These are phyloP conservation scores for Drosophila suzukii DNA, from an alignment of 1,140 invertebrate species.

Conservation along the genomic window DNA sequence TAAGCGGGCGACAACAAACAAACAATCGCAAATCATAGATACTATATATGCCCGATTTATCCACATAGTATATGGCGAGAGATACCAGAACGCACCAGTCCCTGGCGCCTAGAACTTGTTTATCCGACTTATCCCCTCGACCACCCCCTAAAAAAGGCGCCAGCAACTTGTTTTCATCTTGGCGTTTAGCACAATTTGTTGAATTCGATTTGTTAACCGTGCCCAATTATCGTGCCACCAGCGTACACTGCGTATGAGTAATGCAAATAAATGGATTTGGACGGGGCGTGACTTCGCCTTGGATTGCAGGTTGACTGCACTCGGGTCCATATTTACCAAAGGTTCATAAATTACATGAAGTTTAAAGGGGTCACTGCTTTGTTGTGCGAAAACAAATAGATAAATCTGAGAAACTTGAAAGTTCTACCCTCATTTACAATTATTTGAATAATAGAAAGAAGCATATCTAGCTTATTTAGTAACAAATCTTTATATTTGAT, in stretches of 20 bases:
- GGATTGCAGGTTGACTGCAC: constrained; percentile 34
- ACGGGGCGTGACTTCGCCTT: constrained; percentile 22
- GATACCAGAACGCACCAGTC: constrained; percentile 62
- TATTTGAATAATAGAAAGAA: too few relatives aligned
- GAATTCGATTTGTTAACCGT: constrained; percentile 45
- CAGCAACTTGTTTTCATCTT: constrained; percentile 55
- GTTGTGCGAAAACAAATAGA: too few relatives aligned
- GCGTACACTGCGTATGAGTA: constrained; percentile 53
- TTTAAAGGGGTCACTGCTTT: too few relatives aligned
- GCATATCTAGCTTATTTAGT: too few relatives aligned
- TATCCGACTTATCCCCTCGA: constrained; percentile 17
- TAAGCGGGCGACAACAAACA: constrained; percentile 54
- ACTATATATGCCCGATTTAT: constrained; percentile 14
- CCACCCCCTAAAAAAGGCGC: constrained; percentile 8
- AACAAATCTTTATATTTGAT: too few relatives aligned
- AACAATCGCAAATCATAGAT: constrained; percentile 24
- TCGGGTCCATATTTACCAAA: constrained; percentile 1
- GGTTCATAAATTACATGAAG: neutral
- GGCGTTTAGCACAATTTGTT: constrained; percentile 44
- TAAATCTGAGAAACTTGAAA: too few relatives aligned
- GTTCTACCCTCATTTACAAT: too few relatives aligned
- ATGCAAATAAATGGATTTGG: constrained; percentile 29
- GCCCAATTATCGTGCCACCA: constrained; percentile 34
- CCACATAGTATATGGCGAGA: constrained; percentile 16
- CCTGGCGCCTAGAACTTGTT: constrained; percentile 70